Percentiles rank a stretch among this genome's conserved stretches.
Conservation (phyloP, 2,113 vertebrate genomes). For the Xenotilapia leptura region DNA sequence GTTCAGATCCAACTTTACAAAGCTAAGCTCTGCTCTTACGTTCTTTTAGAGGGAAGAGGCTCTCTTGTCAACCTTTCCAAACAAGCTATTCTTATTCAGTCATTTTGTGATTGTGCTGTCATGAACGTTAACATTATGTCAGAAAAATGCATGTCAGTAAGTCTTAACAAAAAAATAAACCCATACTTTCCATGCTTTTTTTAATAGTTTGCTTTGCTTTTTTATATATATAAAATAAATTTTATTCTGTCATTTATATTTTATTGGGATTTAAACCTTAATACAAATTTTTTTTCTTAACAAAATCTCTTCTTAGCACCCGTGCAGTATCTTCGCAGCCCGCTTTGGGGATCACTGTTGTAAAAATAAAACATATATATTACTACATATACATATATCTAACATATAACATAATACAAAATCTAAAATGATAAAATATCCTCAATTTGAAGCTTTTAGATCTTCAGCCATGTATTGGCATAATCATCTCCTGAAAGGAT, state of each 20-base stretch:
- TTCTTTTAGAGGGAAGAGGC: background rate
- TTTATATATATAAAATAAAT: background rate
- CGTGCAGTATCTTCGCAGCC: fast-evolving
- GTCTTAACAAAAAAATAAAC: background rate
- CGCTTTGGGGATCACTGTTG: background rate
- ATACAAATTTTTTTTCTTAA: background rate
- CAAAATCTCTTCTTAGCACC: background rate
- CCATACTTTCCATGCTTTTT: background rate
- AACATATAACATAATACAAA: background rate
- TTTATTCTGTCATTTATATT: background rate
- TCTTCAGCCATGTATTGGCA: background rate
- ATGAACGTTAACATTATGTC: background rate
- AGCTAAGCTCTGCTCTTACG: fast-evolving
- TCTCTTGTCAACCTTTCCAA: background rate
- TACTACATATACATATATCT: background rate
- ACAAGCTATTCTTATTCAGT: background rate
- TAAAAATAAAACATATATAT: background rate
- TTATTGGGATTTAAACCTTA: background rate
- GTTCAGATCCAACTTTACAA: background rate
- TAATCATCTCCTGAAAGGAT: background rate
- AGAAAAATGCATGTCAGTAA: background rate
- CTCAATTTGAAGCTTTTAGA: background rate
- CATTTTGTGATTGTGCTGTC: background rate
- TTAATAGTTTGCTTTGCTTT: background rate
- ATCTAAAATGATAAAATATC: background rate